phyloP scores from a whole-genome alignment of 2,113 vertebrate species.

The Stomatorhinus ivindoensis region DNA sequence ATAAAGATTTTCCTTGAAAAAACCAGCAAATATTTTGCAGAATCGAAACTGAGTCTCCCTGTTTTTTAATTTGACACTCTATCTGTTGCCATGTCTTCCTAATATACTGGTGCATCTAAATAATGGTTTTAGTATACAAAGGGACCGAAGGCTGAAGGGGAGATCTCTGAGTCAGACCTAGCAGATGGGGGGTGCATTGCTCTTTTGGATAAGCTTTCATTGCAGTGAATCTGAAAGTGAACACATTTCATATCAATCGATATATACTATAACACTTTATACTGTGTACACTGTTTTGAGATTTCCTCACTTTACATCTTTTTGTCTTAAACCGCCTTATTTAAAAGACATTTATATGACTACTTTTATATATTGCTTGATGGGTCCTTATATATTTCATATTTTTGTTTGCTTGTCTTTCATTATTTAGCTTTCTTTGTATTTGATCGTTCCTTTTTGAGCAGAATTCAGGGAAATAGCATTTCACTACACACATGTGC shows the following conservation, averaged over 20 bases:
- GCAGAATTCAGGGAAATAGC: not conserved
- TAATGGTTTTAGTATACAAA: not conserved
- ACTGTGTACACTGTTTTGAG: not conserved
- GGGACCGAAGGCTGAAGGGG: not conserved
- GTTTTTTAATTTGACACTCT: not conserved
- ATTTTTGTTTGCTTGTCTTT: not conserved
- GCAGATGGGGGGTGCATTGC: not conserved
- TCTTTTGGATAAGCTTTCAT: not conserved
- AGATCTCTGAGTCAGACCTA: not conserved
- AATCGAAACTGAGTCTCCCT: not conserved
- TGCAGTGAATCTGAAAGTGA: not conserved
- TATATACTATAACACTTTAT: not conserved
- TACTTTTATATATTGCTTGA: not conserved
- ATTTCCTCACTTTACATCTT: not conserved
- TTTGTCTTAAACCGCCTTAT: not conserved
- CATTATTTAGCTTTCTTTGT: not conserved
- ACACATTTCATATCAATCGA: not conserved
- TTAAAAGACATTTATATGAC: not conserved
- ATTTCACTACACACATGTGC: not conserved
- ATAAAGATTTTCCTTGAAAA: constrained; percentile 25
- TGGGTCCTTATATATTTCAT: not conserved
- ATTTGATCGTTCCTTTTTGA: not conserved
- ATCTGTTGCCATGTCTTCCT: not conserved
- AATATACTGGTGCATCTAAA: not conserved
- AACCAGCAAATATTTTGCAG: not conserved